Conservation (phyloP, 2,888 invertebrate species). For the Pyrocoelia pectoralis region DNA sequence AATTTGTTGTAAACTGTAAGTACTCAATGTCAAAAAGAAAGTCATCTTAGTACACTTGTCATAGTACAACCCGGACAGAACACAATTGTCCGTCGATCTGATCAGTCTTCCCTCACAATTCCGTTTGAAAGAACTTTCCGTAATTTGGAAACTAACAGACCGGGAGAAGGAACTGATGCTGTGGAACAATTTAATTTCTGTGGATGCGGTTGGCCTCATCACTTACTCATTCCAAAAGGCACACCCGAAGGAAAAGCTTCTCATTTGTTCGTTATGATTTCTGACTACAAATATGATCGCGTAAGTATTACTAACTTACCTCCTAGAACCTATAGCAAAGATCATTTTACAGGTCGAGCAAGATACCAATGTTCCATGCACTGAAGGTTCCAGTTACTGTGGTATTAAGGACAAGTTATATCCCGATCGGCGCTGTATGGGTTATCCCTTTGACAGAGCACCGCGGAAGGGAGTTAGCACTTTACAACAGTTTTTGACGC, state of each 20-base stretch:
- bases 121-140: conserved; percentile 85
- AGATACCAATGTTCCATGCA: conserved; percentile 64
- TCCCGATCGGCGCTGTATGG: conserved; percentile 82
- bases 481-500: conserved; percentile 70
- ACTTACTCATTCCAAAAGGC: conserved; percentile 81
- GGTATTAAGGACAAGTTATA: conserved; percentile 76
- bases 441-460: conserved; percentile 77
- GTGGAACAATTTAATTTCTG: conserved; percentile 77
- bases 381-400: conserved; percentile 77
- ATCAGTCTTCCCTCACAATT: conserved; percentile 83
- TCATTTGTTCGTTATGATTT: conserved; percentile 7
- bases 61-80: conserved; percentile 74
- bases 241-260: conserved; percentile 67
- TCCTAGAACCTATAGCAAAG: not conserved
- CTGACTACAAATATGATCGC: not conserved
- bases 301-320: not conserved
- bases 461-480: conserved; percentile 63
- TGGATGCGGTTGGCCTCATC: conserved; percentile 89
- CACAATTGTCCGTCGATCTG: conserved; percentile 71
- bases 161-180: conserved; percentile 62
- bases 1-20: conserved; percentile 71
- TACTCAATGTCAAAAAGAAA: conserved; percentile 35
- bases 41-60: not conserved
- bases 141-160: conserved; percentile 69
- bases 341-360: conserved; percentile 59